Evolutionary conservation across 2,797 vertebrate genomes (phyloP), one percentile per base, ranked within the genome.

Genomic region (Rhynchotus rufescens): DNA sequence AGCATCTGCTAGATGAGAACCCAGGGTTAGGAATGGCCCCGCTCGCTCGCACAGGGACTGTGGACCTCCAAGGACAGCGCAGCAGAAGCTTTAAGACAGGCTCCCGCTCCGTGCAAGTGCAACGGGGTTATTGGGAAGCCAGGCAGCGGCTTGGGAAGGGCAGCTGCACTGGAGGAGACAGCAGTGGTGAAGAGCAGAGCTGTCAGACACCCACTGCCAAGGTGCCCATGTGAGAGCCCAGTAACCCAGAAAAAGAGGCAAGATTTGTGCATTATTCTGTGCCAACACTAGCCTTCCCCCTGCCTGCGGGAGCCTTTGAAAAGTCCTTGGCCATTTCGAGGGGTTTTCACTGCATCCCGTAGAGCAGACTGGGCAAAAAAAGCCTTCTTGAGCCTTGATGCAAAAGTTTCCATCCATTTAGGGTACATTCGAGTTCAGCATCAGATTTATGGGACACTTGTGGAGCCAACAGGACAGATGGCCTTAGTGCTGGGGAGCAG

Each of bases 71-170:
- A 96, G 79, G 95, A 97, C 94, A 96, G 94, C 79, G 71, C 95
- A 96, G 97, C 95, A 96, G 95, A 97, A 94, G 88, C 86, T 82
- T 96, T 93, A 96, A 97, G 96, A 97, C 94, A 96, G 95, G 95
- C 95, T 95, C 94, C 97, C 67, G 64, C 62, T 95, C 92, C 91
- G 51, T 97, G 98, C 97, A 98, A 98, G 97, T 97, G 97, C 97
- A 96, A 97, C 97, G 97, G 98, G 96, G 97, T 97, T 95, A 95
- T 45, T 68, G 91, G 97, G 95, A 97, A 88, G 95, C 96, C 96
- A 97, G 95, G 96, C 95, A 95, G 96, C 93, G 97, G 91, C 96
- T 87, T 94, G 95, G 95, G 96, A 97, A 95, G 80, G 91, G 95
- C 88, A 95, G 91, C 96, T 96, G 96, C 94, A 88, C 95, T 94